phyloP scores from a whole-genome alignment of 2,888 invertebrate species.

The Muschampia plurimacula region DNA sequence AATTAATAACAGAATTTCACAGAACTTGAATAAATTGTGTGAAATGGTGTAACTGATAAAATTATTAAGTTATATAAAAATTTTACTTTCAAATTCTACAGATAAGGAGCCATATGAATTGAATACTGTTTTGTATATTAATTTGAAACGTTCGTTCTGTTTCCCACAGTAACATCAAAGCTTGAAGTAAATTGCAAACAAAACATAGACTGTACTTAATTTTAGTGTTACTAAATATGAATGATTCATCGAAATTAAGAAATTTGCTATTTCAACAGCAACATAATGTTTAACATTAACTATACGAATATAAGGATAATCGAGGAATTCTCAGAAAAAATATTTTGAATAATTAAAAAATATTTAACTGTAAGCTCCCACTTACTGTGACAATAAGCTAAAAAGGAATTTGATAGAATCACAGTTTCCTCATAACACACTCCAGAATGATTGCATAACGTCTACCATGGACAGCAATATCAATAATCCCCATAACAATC shows the following conservation, averaged over 20 bases:
- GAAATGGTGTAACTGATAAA: no score
- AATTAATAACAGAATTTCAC: no score
- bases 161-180: conserved; percentile 43
- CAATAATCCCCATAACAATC: background rate
- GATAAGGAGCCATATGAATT: background rate
- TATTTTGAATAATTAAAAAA: no score
- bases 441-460: background rate
- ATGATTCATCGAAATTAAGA: conserved; percentile 58
- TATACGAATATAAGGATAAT: conserved; percentile 16
- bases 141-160: conserved; percentile 19
- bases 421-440: background rate
- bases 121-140: background rate
- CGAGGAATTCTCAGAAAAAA: background rate
- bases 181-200: conserved; percentile 53
- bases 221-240: conserved; percentile 55
- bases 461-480: background rate
- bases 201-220: conserved; percentile 53
- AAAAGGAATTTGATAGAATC: background rate
- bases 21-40: no score
- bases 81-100: background rate
- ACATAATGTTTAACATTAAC: conserved; percentile 12
- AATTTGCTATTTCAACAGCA: conserved; percentile 45
- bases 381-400: background rate
- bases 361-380: no score
- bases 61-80: conserved; percentile 49